These are phyloP conservation scores for Cryptoprocta ferox DNA, from an alignment of 2,797 vertebrate species.

Conservation along the genomic window DNA sequence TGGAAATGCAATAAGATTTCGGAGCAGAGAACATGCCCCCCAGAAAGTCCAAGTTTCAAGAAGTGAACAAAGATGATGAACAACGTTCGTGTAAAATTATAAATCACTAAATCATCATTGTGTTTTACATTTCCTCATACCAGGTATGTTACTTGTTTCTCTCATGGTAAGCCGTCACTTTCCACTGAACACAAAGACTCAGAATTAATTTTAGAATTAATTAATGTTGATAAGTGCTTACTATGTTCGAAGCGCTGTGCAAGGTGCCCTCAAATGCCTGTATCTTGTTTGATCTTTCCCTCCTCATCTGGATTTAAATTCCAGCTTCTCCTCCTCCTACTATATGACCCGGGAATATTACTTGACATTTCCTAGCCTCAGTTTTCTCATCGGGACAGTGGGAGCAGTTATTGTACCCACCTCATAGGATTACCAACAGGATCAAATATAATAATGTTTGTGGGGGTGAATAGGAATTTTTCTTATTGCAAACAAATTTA, in stretches of 20 bases:
- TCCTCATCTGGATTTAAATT: background rate
- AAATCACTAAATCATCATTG: background rate
- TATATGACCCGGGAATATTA: background rate
- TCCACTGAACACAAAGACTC: background rate
- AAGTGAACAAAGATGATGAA: background rate
- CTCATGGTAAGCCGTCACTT: background rate
- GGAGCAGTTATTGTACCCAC: background rate
- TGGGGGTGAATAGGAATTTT: background rate
- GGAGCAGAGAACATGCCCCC: background rate
- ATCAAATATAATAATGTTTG: background rate
- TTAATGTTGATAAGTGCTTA: background rate
- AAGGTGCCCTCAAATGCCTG: background rate
- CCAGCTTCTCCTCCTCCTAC: background rate
- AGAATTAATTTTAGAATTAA: slow-evolving; percentile 21
- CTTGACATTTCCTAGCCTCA: background rate
- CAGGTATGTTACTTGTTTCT: background rate
- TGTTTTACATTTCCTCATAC: background rate
- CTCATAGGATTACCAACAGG: background rate
- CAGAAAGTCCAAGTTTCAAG: background rate
- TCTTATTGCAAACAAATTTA: background rate
- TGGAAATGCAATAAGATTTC: background rate
- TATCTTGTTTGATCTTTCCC: background rate
- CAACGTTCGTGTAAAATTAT: background rate
- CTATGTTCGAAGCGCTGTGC: background rate
- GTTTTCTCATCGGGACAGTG: background rate